Evolutionary conservation across 1,140 invertebrate species (phyloP).

Genomic region (Bombus sibiricus): DNA sequence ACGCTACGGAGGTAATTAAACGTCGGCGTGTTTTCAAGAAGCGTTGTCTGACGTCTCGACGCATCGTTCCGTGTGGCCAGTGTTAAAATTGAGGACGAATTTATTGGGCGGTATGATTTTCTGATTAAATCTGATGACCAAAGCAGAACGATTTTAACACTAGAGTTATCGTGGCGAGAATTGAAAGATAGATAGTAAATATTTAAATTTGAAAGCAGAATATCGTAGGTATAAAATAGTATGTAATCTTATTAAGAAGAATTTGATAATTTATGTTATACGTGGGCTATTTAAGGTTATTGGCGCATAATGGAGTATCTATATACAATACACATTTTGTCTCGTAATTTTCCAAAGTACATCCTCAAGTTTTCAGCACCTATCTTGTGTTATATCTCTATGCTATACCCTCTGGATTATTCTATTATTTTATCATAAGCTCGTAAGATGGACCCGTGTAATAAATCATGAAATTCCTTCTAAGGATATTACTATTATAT

Average conservation of each 20-base stretch:
- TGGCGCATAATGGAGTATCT: background rate
- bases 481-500: background rate
- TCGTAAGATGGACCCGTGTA: background rate
- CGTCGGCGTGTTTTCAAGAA: conserved; percentile 49
- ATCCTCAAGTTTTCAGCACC: background rate
- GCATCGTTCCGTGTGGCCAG: background rate
- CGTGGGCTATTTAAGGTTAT: background rate
- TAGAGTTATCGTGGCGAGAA: too few relatives aligned
- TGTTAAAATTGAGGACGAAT: background rate
- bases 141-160: too few relatives aligned
- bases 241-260: background rate
- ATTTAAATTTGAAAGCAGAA: background rate
- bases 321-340: background rate
- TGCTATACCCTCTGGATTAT: background rate
- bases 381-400: too few relatives aligned
- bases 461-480: background rate
- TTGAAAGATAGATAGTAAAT: too few relatives aligned
- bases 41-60: conserved; percentile 25
- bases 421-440: background rate
- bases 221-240: too few relatives aligned
- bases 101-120: background rate
- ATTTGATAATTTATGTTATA: background rate
- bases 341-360: background rate
- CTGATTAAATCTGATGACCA: background rate
- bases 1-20: conserved; percentile 69